Evolutionary conservation across 2,113 vertebrate genomes (phyloP).

Genomic region (Notarius quadriscutis): DNA sequence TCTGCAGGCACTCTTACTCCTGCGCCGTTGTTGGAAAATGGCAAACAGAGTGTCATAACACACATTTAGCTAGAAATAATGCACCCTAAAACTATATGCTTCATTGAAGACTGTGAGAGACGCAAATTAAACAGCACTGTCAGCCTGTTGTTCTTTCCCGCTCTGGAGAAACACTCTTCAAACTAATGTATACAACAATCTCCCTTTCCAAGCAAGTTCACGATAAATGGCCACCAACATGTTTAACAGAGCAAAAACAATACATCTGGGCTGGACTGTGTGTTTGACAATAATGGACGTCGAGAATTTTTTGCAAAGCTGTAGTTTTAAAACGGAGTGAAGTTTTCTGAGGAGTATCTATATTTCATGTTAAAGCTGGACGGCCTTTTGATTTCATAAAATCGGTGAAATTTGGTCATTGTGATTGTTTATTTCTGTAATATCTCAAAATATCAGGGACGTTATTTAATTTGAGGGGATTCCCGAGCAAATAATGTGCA

Average conservation of each 20-base stretch:
- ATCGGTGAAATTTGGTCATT: no score
- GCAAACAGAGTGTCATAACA: slow-evolving; percentile 2
- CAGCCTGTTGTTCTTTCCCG: neutral
- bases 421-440: no score
- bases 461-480: no score
- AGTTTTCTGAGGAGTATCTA: neutral
- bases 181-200: slow-evolving; percentile 22
- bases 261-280: neutral
- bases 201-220: slow-evolving; percentile 20
- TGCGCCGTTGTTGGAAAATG: neutral
- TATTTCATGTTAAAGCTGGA: neutral
- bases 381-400: no score
- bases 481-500: no score
- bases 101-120: neutral
- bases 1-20: neutral
- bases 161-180: slow-evolving; percentile 9
- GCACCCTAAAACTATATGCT: slow-evolving; percentile 6
- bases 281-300: neutral
- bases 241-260: slow-evolving; percentile 16
- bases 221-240: neutral
- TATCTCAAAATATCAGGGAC: no score
- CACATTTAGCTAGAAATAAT: slow-evolving; percentile 17
- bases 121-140: neutral
- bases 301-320: neutral
- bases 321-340: neutral